Conservation (phyloP, 2,797 vertebrate genomes). For the Telmatherina bonti region DNA sequence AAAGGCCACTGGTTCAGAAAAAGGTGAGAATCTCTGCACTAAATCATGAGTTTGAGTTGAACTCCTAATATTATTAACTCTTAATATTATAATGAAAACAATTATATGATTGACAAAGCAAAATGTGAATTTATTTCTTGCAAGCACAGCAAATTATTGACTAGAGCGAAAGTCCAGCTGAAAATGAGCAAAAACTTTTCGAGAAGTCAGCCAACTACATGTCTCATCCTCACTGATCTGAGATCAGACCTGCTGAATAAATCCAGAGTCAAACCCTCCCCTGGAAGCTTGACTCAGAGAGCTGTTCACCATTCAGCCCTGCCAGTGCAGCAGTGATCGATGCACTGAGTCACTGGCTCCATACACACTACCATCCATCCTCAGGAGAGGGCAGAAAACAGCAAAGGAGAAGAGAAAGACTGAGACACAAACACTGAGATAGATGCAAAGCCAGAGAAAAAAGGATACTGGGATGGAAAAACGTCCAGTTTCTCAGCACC, state of each 20-base stretch:
- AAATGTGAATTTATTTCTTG: too few relatives aligned
- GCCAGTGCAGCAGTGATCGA: slow-evolving; percentile 61
- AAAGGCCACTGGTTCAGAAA: too few relatives aligned
- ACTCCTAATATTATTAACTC: too few relatives aligned
- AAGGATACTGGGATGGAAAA: slow-evolving; percentile 35
- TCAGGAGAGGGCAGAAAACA: slow-evolving; percentile 42
- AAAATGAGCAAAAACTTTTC: slow-evolving; percentile 42
- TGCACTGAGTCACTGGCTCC: slow-evolving; percentile 63
- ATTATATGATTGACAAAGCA: too few relatives aligned
- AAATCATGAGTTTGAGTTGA: too few relatives aligned
- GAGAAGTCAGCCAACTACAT: slow-evolving; percentile 29
- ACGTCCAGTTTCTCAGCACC: slow-evolving; percentile 41
- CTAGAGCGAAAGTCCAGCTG: background rate
- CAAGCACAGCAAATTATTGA: too few relatives aligned
- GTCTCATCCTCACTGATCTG: slow-evolving; percentile 17
- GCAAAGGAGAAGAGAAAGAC: slow-evolving; percentile 23
- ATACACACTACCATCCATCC: slow-evolving; percentile 64
- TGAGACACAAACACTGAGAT: slow-evolving; percentile 38
- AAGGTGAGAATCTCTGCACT: too few relatives aligned
- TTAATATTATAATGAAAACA: too few relatives aligned
- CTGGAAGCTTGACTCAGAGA: slow-evolving; percentile 57
- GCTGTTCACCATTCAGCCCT: slow-evolving; percentile 42
- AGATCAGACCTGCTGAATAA: slow-evolving; percentile 46
- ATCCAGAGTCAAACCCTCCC: slow-evolving; percentile 47
- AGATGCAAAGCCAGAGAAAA: slow-evolving; percentile 43